A percentile compares a stretch with the other conserved stretches of the same genome.
Evolutionary conservation across 2,113 vertebrate genomes (phyloP).

Genomic region (Bos indicus): DNA sequence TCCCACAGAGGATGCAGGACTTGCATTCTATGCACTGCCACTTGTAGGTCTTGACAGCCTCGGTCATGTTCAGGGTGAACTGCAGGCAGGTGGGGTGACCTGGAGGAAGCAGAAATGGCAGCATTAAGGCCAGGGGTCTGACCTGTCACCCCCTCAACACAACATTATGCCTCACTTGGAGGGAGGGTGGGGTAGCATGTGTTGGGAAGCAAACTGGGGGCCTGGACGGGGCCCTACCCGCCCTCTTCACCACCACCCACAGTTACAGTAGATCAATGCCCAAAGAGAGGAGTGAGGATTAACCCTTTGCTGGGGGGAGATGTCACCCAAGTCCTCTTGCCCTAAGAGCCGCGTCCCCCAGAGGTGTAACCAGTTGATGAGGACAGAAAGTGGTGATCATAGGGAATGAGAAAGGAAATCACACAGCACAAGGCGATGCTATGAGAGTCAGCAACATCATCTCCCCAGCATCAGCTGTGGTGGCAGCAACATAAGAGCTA

Average conservation of each 20-base stretch:
- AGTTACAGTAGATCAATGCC: constrained; percentile 68
- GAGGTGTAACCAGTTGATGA: constrained; percentile 25
- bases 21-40: constrained; percentile 99
- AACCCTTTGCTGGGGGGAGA: constrained; percentile 75
- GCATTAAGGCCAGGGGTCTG: constrained; percentile 42
- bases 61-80: constrained; percentile 98
- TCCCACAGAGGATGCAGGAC: constrained; percentile 98
- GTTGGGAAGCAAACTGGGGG: neutral
- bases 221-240: neutral
- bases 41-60: constrained; percentile 96
- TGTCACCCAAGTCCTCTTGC: constrained; percentile 68
- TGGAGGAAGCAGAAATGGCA: constrained; percentile 78
- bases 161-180: neutral
- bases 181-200: neutral
- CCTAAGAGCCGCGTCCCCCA: neutral
- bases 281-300: constrained; percentile 74
- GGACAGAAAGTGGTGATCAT: neutral
- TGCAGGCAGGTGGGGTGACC: constrained; percentile 98
- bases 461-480: neutral
- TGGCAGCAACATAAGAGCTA: neutral
- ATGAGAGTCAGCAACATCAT: too few species aligned
- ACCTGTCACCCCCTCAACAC: neutral
- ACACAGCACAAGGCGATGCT: neutral
- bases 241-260: neutral
- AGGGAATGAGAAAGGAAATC: neutral